phyloP scores from a whole-genome alignment of 2,888 invertebrate genomes.

The Pandemis corylana region DNA sequence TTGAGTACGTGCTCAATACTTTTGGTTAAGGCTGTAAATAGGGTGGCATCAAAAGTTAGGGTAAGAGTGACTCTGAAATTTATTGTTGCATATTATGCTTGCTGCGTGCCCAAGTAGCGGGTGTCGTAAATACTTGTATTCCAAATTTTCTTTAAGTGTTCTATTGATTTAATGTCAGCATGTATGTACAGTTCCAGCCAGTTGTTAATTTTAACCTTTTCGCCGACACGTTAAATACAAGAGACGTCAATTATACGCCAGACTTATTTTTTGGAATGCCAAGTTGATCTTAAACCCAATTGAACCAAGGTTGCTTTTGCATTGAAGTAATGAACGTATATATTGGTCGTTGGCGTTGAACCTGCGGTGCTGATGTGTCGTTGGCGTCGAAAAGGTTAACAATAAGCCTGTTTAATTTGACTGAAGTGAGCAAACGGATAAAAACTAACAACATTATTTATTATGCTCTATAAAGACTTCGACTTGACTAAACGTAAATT shows the following conservation, averaged over 20 bases:
- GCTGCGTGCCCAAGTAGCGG: not conserved
- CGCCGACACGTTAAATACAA: too few relatives aligned
- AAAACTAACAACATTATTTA: not conserved
- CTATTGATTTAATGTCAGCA: not conserved
- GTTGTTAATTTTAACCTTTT: not conserved
- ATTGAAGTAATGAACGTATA: too few relatives aligned
- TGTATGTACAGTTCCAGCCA: not conserved
- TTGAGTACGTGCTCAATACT: not conserved
- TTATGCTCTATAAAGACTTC: not conserved
- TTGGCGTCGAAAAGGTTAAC: not conserved
- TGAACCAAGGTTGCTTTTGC: too few relatives aligned
- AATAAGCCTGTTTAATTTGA: not conserved
- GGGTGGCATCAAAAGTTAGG: not conserved
- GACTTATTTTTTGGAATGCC: too few relatives aligned
- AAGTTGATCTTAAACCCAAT: too few relatives aligned
- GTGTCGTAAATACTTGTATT: not conserved
- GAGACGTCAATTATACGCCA: too few relatives aligned
- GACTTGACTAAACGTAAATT: conserved; percentile 15
- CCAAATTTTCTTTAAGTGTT: not conserved
- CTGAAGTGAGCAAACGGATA: not conserved
- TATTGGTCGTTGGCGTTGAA: too few relatives aligned
- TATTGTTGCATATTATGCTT: not conserved
- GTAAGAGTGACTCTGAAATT: not conserved
- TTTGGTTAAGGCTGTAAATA: not conserved
- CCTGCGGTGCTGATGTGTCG: too few relatives aligned